Evolutionary conservation across 1,140 invertebrate species (phyloP), one percentile per base, ranked within the genome.

Genomic region (Trypoxylus dichotomus): DNA sequence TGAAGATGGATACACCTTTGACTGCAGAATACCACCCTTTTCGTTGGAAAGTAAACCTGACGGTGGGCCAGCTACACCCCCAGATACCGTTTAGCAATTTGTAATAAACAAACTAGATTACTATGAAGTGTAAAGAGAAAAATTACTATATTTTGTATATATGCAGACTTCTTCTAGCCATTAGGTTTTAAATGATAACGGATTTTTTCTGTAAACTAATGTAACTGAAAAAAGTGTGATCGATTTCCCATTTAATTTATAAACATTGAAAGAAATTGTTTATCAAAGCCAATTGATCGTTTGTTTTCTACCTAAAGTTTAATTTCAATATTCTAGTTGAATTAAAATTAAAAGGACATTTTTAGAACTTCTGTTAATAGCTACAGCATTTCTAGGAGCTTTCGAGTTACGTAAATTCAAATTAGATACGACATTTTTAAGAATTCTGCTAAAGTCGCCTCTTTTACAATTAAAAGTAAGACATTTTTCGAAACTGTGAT

Each of bases 1-100:
- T 79, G 95, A 97, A 88, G 97, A 98, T 89, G 97, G 97, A 0
- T 95, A 96, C 83, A 94, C 94, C 0, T 98, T 99, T 87, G 96
- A 98, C 85, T 98, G 97, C 85, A 91, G 96, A 85, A 98, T 99
- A 80, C 97, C 97, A 42, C 96, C 97, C 7, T 98, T 98, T 87
- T 97, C 96, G 3, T 87, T 99, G 68, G 97, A 98, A 87, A 97
- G 96, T 82, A 98, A 97, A 88, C 91, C 92, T 7, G 95, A 96
- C 80, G 93, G 94, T 68, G 86, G 85, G 10, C 82, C 87, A 0
- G 86, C 88, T 11, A 83, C 85, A 6, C 85, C 89, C 10, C 88
- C 89, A 10, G 83, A 86, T 71, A 80, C 86, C n/a, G 81, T 80
- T n/a, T 83, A 81, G 72, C 8, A 21, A 5, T 68, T 68, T 68